Evolutionary conservation across 2,113 vertebrate genomes (phyloP), one percentile per base, ranked within the genome.

Genomic region (Meleagris gallopavo): DNA sequence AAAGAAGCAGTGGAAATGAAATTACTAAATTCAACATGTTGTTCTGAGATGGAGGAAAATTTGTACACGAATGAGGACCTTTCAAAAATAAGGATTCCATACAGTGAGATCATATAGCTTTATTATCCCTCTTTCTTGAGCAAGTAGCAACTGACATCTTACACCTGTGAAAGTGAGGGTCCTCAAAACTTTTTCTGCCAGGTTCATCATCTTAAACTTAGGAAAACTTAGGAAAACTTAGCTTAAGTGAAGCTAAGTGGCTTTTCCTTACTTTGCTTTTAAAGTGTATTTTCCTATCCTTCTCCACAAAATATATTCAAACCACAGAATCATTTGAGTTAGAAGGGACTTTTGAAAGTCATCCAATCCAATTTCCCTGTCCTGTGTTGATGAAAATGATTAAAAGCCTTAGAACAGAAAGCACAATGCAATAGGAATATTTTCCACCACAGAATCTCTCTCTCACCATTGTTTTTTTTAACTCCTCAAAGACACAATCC

Each of bases 401-500:
- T 61, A 19, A 81, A 95, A 83, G 40, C 15, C 45, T 74, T 36
- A 62, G 2, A 22, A 29, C 9, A 86, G 46, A 87, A 92, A 82
- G 29, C 54, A 46, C 22, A 72, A 9, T 24, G 17, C 6, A 55
- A 22, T 19, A 61, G 57, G 8, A 66, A 29, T 67, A 21, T 16
- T 21, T 67, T 67, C 30, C 13, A 46, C n/a, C 25, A 25, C 58
- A 87, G 36, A 71, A 92, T 91, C 74, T 84, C 13, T 76, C 62
- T 58, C 43, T 79, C 61, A 65, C 27, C 48, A 84, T 13, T 36
- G 18, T 3, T 10, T 91, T 73, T 87, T 89, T 67, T 65, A 87
- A 85, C 79, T 87, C 87, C 54, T 94, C 27, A 50, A 41, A 90
- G 60, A 64, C 16, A 67, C 58, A 20, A 89, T 88, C 65, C 10